Conservation (phyloP, 2,797 vertebrate genomes). For the Pantherophis alleghaniensis region DNA sequence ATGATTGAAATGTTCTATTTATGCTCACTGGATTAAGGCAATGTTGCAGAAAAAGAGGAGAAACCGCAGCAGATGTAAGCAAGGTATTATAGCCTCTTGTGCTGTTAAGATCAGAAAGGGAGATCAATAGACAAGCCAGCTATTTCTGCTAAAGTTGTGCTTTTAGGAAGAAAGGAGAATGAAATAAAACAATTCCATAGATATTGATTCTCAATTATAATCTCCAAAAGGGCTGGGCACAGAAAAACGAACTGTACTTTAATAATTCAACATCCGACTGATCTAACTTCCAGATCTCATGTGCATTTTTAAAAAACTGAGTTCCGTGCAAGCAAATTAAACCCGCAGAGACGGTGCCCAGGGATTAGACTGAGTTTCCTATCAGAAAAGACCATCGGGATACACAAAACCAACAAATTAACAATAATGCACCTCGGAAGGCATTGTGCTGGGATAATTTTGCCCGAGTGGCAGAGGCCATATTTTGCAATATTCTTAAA, state of each 20-base stretch:
- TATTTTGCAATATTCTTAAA: neutral
- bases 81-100: constrained; percentile 70
- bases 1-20: constrained; percentile 81
- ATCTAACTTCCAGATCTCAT: constrained; percentile 31
- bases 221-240: constrained; percentile 37
- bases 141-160: constrained; percentile 60
- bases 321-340: constrained; percentile 37
- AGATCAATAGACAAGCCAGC: constrained; percentile 69
- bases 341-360: rapidly evolving
- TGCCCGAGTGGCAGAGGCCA: neutral
- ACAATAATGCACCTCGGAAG: neutral
- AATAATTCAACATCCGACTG: constrained; percentile 39
- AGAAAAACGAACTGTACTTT: constrained; percentile 35
- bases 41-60: constrained; percentile 70
- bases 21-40: constrained; percentile 77
- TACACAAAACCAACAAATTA: neutral
- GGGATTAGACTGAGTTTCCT: neutral
- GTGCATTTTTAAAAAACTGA: constrained; percentile 3
- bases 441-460: neutral
- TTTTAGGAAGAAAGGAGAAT: constrained; percentile 43
- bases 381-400: neutral
- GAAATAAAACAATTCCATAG: constrained; percentile 44
- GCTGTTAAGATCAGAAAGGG: constrained; percentile 72
- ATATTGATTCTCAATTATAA: constrained; percentile 31
- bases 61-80: constrained; percentile 75